These are phyloP conservation scores for Polietes domitor DNA, from an alignment of 2,888 invertebrate species.

Conservation along the genomic window DNA sequence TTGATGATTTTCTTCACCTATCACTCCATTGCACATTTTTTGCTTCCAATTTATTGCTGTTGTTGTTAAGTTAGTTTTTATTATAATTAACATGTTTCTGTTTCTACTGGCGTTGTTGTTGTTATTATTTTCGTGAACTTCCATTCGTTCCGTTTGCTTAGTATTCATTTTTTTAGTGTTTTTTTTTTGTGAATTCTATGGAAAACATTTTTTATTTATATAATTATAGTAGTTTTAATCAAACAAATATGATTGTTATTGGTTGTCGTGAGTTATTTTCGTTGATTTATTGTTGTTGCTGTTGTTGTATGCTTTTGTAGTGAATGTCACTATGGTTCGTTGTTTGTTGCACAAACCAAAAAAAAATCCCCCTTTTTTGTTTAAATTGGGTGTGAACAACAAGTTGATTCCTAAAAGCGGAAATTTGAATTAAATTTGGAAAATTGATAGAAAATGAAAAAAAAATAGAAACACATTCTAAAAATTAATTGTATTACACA, in stretches of 20 bases:
- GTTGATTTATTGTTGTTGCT: neutral
- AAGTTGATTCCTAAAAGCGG: neutral
- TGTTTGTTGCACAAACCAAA: slow-evolving; percentile 3
- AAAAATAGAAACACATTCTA: too few species aligned
- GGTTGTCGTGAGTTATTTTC: slow-evolving; percentile 15
- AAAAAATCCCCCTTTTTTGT: slow-evolving; percentile 10
- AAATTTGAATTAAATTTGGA: neutral
- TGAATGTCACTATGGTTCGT: too few species aligned
- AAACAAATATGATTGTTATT: slow-evolving; percentile 20
- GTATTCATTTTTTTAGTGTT: neutral
- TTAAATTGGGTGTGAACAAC: neutral
- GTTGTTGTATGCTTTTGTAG: neutral
- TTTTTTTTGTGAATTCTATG: slow-evolving; percentile 9
- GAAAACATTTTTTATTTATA: slow-evolving; percentile 11
- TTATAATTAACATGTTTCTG: slow-evolving; percentile 32
- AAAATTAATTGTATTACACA: too few species aligned
- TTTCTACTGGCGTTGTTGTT: neutral
- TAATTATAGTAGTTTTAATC: slow-evolving; percentile 30
- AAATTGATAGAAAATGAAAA: slow-evolving; percentile 1
- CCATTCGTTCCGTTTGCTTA: neutral
- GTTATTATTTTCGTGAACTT: slow-evolving; percentile 18
- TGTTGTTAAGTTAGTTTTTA: neutral
- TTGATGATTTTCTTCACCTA: neutral
- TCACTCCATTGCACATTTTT: neutral
- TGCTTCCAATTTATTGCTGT: neutral